Percentiles rank a stretch among this genome's conserved stretches.
These are phyloP conservation scores for Columba janthina DNA, from an alignment of 2,113 vertebrate genomes.

Conservation along the genomic window DNA sequence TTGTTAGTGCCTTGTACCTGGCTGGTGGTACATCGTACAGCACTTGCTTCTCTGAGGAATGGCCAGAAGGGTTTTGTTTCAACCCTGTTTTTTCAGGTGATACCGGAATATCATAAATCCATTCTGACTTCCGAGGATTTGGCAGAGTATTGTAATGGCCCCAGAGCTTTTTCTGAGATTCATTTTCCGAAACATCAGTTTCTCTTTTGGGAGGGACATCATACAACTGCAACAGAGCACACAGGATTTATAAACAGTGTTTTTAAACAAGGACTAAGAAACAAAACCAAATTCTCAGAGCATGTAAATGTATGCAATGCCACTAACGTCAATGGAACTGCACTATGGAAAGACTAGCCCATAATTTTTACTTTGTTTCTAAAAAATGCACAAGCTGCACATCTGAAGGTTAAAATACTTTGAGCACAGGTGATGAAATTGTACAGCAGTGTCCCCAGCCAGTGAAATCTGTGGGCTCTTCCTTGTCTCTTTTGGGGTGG, in stretches of 20 bases:
- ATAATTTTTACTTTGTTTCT: neutral
- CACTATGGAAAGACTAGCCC: rapidly evolving
- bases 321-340: neutral
- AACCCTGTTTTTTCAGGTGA: slow-evolving; percentile 68
- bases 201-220: slow-evolving; percentile 73
- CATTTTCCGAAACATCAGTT: slow-evolving; percentile 58
- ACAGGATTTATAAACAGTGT: neutral
- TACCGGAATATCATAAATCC: slow-evolving; percentile 86
- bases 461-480: neutral
- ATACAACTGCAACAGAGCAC: slow-evolving; percentile 74
- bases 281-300: neutral
- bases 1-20: neutral
- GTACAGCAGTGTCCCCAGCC: neutral
- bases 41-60: neutral
- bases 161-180: slow-evolving; percentile 7
- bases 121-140: slow-evolving; percentile 79
- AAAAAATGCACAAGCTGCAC: neutral
- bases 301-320: neutral
- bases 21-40: slow-evolving; percentile 64
- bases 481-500: neutral
- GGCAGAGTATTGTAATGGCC: slow-evolving; percentile 77
- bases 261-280: neutral
- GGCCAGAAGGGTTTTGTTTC: neutral
- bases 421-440: neutral
- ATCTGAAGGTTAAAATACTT: neutral